Evolutionary conservation across 2,888 invertebrate species (phyloP).

Genomic region (Conops quadrifasciatus): DNA sequence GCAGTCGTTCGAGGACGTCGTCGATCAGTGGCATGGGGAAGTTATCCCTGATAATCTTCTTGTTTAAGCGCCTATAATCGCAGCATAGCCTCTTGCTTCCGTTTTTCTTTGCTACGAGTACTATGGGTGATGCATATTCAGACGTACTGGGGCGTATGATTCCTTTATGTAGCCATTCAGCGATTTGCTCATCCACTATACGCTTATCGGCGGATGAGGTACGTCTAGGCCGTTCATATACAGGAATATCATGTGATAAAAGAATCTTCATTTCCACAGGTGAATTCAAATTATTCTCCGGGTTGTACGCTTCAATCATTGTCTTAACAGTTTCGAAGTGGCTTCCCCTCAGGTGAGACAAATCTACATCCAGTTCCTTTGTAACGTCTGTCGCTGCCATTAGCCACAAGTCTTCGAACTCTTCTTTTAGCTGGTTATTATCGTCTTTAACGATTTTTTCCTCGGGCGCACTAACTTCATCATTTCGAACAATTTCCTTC

Average conservation of each 20-base stretch:
- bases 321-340: not conserved
- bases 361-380: not conserved
- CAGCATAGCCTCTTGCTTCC: slow-evolving; percentile 7
- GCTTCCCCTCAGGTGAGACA: not conserved
- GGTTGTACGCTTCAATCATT: not conserved
- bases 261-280: slow-evolving; percentile 25
- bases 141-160: slow-evolving; percentile 34
- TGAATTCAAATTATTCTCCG: not conserved
- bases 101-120: slow-evolving; percentile 18
- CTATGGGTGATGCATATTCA: slow-evolving; percentile 22
- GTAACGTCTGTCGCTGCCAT: not conserved
- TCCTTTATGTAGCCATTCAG: slow-evolving; percentile 8
- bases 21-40: slow-evolving; percentile 13
- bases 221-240: slow-evolving; percentile 15
- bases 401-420: slow-evolving; percentile 4
- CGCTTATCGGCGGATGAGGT: slow-evolving; percentile 12
- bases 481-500: not conserved
- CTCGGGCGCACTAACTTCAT: not conserved
- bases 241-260: slow-evolving; percentile 26
- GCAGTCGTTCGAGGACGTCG: slow-evolving; percentile 11
- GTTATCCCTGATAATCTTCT: slow-evolving; percentile 5
- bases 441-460: not conserved
- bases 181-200: slow-evolving; percentile 21
- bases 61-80: not conserved
- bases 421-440: not conserved